Percentiles rank a stretch among this genome's conserved stretches.
phyloP scores from a whole-genome alignment of 2,797 vertebrate genomes.

The Adelosebastes latens region DNA sequence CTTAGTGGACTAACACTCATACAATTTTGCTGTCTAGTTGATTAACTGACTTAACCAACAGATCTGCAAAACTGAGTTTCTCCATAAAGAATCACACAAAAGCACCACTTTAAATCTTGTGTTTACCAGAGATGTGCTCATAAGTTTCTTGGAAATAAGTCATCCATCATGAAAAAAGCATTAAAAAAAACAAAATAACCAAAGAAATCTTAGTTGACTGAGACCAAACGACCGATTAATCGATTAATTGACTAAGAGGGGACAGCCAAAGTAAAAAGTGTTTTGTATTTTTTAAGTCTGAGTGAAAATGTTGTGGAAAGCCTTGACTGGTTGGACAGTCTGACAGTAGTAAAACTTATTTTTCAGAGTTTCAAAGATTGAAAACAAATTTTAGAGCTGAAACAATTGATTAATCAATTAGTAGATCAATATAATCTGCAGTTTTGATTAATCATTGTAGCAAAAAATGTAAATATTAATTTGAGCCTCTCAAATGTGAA shows the following conservation, averaged over 20 bases:
- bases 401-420: not conserved
- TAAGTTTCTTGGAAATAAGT: too few species aligned
- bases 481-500: too few species aligned
- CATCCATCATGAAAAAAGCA: too few species aligned
- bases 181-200: too few species aligned
- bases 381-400: not conserved
- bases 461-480: not conserved
- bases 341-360: not conserved
- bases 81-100: too few species aligned
- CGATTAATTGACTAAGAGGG: accelerated
- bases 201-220: too few species aligned
- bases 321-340: not conserved
- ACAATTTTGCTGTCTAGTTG: too few species aligned
- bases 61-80: too few species aligned
- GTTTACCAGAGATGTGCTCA: too few species aligned
- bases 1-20: not conserved
- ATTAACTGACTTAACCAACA: too few species aligned
- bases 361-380: not conserved
- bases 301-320: not conserved
- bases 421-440: not conserved
- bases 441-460: not conserved
- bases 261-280: not conserved
- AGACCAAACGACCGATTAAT: too few species aligned
- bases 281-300: not conserved
- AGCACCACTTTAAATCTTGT: too few species aligned